Conservation (phyloP, 2,888 invertebrate species). For the Electrophaes corylata region DNA sequence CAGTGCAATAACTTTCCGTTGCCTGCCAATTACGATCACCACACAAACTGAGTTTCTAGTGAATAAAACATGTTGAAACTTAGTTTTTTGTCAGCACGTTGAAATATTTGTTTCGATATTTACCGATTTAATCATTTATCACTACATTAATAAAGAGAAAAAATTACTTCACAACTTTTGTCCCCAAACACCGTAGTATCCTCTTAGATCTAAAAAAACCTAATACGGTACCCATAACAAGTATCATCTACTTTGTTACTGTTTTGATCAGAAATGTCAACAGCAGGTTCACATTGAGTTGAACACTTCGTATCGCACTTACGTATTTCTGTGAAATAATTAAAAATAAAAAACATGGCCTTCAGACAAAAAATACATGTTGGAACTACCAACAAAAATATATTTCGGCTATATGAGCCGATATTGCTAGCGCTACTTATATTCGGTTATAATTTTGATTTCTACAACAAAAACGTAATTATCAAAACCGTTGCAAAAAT, state of each 20-base stretch:
- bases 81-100: too few species aligned
- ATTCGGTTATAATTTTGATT: conserved; percentile 66
- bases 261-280: conserved; percentile 35
- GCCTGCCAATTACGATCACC: too few species aligned
- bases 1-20: too few species aligned
- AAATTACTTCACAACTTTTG: too few species aligned
- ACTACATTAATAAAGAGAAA: too few species aligned
- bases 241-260: conserved; percentile 23
- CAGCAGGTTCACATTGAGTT: background rate
- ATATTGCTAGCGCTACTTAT: conserved; percentile 56
- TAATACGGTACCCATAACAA: conserved; percentile 42
- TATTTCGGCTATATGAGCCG: conserved; percentile 51
- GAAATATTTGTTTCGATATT: too few species aligned
- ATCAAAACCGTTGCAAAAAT: conserved; percentile 43
- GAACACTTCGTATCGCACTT: conserved; percentile 5
- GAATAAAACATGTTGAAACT: too few species aligned
- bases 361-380: conserved; percentile 26
- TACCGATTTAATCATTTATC: too few species aligned
- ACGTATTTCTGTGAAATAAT: conserved; percentile 35
- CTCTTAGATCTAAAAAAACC: conserved; percentile 22
- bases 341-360: conserved; percentile 41
- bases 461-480: conserved; percentile 47
- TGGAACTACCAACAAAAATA: conserved; percentile 30
- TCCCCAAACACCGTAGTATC: too few species aligned
- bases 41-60: too few species aligned